Evolutionary conservation across 2,888 invertebrate species (phyloP).

Genomic region (Oeneis ivallda): DNA sequence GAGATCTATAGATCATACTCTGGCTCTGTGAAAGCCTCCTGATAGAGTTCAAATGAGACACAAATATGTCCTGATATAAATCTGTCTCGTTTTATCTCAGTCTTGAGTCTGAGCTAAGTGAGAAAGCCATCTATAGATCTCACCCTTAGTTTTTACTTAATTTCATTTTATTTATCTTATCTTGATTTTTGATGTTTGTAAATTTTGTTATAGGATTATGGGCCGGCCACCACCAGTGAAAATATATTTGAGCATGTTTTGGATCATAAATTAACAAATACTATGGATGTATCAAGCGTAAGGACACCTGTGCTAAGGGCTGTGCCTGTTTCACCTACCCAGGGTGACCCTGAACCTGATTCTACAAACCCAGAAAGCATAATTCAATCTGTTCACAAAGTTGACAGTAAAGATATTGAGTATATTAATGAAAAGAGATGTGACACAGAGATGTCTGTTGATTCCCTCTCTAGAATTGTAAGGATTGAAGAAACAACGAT

Average conservation of each 20-base stretch:
- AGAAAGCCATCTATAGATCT: too few relatives aligned
- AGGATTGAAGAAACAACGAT: conserved; percentile 68
- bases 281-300: conserved; percentile 73
- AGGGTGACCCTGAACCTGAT: conserved; percentile 73
- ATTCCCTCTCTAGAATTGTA: conserved; percentile 69
- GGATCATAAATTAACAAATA: conserved; percentile 75
- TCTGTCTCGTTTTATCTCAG: too few relatives aligned
- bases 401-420: conserved; percentile 69
- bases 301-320: conserved; percentile 74
- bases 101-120: too few relatives aligned
- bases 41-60: too few relatives aligned
- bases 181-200: conserved; percentile 25
- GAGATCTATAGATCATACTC: too few relatives aligned
- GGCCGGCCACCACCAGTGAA: conserved; percentile 81
- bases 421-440: conserved; percentile 67
- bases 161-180: conserved; percentile 31
- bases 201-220: conserved; percentile 75
- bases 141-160: too few relatives aligned
- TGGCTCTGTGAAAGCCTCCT: too few relatives aligned
- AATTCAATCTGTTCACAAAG: conserved; percentile 65
- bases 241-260: conserved; percentile 71
- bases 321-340: conserved; percentile 63
- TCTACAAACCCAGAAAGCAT: conserved; percentile 75
- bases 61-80: too few relatives aligned
- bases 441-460: conserved; percentile 69